Evolutionary conservation across 2,888 invertebrate species (phyloP), one percentile per base, ranked within the genome.

Genomic region (Macrophya annulata): DNA sequence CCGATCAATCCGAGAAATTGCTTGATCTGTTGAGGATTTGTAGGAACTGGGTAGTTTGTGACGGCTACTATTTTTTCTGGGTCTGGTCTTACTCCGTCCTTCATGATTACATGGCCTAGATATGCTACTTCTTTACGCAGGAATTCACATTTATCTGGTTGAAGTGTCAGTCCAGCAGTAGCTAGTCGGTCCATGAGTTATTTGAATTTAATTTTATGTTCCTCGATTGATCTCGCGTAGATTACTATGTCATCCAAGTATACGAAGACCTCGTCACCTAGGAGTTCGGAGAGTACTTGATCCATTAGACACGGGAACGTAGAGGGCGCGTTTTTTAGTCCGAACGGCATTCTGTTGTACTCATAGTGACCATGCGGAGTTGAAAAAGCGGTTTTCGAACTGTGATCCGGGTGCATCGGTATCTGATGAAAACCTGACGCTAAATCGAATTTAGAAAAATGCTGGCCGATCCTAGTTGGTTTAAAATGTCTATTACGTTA

Each of bases 341-440:
- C 90, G 87, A 91, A 90, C 0, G 88, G 87, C 88, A 89, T 87
- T 4, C 86, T 10, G 8, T 31, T 83, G 25, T 74, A 90, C 62
- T 88, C 85, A 37, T 84, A 89, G 76, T 88, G 88, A 4, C 87
- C 87, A 10, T 62, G 25, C 12, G 77, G 71, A 0, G 85, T 85
- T 1, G 85, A 76, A 40, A 88, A 88, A 31, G 86, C 87, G 3
- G 88, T 88, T 77, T 88, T 87, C 5, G 25, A 15, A 5, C 21
- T 68, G 55, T 86, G n/a, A 65, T 88, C 77, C 5, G 86, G 85
- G 71, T 89, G 51, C 87, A 93, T 88, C 82, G 86, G 37, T 17
- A 93, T 91, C 88, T 93, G 93, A 85, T 93, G 93, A 87, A 91
- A 93, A 0, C 93, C 93, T 4, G 89, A 89, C 3, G 92, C 90